Base-by-base conservation (phyloP, 2,113 vertebrate genomes). In the Astatoreochromis straeleni region DNA sequence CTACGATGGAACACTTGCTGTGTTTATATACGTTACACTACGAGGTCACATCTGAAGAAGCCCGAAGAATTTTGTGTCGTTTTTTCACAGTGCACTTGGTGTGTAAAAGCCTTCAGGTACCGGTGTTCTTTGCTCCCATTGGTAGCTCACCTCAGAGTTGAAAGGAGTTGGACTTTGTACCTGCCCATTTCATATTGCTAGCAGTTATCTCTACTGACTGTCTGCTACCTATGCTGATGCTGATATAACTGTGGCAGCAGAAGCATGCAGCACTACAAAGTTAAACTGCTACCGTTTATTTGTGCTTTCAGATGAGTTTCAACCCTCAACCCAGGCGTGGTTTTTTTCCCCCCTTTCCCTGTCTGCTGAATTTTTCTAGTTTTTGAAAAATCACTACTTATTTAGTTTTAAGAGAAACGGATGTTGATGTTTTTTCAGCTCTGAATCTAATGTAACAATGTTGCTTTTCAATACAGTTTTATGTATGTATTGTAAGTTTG, bases 401-500 rank as follows among this genome's bases (percentile, higher is more conserved):
- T 21, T 40, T 68, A 2, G 11, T 40, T 40, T 24, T 68, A 4
- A 68, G 19, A 40, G 63, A 68, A 70, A 3, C 35, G 24, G 12
- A 42, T 4, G 21, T 24, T 26, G 57, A 31, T 31, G 26, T 31
- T 17, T 24, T 63, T 73, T 45, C 68, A 73, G 13, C 38, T 45
- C 7, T 45, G 68, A 73, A 4, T 24, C 65, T 9, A 73, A 70
- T 73, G 13, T 45, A 26, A 45, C 40, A 73, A 26, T 45, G 38
- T 45, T 73, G 40, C 38, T 73, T 73, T 45, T 24, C 40, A 17
- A 17, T 26, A 42, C n/a, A 73, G 21, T 73, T 73, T 42, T 45
- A 40, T 16, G n/a, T 24, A 0, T 21, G n/a, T 13, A 1, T 40
- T 40, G 3, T 26, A 73, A 17, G 9, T 73, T 24, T 70, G n/a